Base-by-base conservation (phyloP, 2,888 invertebrate species). In the Halictus quadricinctus region DNA sequence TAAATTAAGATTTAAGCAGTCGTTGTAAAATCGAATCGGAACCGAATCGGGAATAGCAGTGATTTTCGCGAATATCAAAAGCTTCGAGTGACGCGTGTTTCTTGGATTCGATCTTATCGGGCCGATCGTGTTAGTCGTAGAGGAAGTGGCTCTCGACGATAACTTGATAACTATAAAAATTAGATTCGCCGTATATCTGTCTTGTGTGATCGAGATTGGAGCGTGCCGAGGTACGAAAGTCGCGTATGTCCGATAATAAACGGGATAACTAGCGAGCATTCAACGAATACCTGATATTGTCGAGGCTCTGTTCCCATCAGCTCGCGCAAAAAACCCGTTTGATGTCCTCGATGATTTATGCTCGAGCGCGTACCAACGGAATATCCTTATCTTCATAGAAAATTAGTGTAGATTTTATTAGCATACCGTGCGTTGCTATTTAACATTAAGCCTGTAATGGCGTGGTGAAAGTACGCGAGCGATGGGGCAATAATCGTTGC, bases 401-500 rank as follows among this genome's bases (percentile, higher is more conserved):
- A 75, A 83, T 66, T 60, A 48, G 25, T 73, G 48, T 46, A 29
- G 58, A 60, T 80, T 72, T 76, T 54, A 58, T 58, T 58, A n/a
- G 18, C 41, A 58, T 41, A 81, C 72, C 75, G 66, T 54, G 72
- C 25, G 41, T 76, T 60, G 29, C 58, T 64, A 46, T 76, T 81
- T 69, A 83, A 77, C 72, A 70, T 50, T 73, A 29, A 50, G 41
- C 13, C 58, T n/a, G 46, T 73, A 77, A 83, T 29, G 72, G 70
- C 75, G 69, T 21, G 77, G 83, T 74, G 83, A 84, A 83, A 79
- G 84, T 78, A 48, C 64, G 25, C 64, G 58, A 79, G 70, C 83
- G 75, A 46, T 74, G 41, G 43, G 60, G 77, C 74, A 77, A 80
- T 80, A 80, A 83, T 84, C 80, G 84, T 85, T 84, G 80, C 43